Evolutionary conservation across 2,113 vertebrate species (phyloP), one percentile per base, ranked within the genome.

Genomic region (Nycticryphes semicollaris): DNA sequence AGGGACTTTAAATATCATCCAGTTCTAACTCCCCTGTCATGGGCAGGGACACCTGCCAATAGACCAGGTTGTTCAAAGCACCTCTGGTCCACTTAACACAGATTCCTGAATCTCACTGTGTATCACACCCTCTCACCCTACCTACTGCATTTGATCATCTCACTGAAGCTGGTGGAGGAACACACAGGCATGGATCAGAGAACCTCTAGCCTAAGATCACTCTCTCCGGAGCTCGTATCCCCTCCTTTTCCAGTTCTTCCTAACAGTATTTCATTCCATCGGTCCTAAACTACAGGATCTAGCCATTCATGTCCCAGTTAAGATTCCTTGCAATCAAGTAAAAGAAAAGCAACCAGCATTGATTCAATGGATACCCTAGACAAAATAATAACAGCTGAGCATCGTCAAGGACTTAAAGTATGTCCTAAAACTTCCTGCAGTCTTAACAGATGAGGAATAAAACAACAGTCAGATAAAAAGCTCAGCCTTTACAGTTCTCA

Each of bases 101-200:
- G 25, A 54, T 37, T 45, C 28, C 45, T 16, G 35, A 33, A 77
- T 54, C n/a, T 74, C 37, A 10, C 18, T 20, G 9, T 33, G n/a
- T 28, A 17, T 27, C 4, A 1, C 4, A 41, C 0, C 8, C 25
- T 10, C 22, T 53, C 25, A 30, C 30, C 9, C 14, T 28, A 30
- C 37, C 50, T 70, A 57, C 4, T 23, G 16, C 37, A 84, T 37
- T 25, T 35, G 18, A 50, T 43, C 37, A 24, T 3, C 9, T 43
- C 35, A 12, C 31, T 50, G 56, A 48, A 54, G n/a, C 50, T 80
- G 19, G 11, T 70, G 31, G 17, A 93, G 6, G 22, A 74, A 56
- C 7, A 84, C 59, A 7, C 20, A 72, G 35, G 6, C 51, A 57
- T 4, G 19, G 22, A 56, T 47, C 47, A 82, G 19, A 74, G 33